Base-by-base conservation (phyloP, 1,140 invertebrate genomes). In the Hylyphantes graminicola region DNA sequence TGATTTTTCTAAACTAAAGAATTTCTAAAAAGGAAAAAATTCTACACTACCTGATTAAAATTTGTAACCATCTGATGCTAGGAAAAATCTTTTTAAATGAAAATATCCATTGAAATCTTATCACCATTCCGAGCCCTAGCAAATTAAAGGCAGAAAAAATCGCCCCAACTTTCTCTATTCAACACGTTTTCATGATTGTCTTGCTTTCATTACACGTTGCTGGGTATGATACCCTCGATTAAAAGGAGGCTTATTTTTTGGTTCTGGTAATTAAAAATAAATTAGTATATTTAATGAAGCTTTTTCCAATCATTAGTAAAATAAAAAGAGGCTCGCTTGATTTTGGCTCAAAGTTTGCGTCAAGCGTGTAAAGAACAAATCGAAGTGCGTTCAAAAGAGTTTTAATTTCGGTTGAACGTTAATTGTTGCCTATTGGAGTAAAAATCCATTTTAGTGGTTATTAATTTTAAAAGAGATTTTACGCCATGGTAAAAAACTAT, bases 281-380 rank as follows among this genome's bases (percentile, higher is more conserved):
- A 78, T 78, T 78, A 78, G 76, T 78, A 65, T 78, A 67, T 78
- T 78, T 78, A 78, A 78, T 78, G 76, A 78, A 78, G 51, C 63
- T 78, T 67, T 78, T 78, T 67, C 51, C 63, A 78, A 78, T 78
- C 76, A 78, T 78, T 78, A 78, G 76, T 64, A 54, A 54, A 78
- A 11, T 53, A 57, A 54, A 78, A 78, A 67, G 54, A 67, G 51
- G 57, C 50, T 11, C 9, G 51, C 6, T n/a, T 35, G 17, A 15
- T 61, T 51, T 70, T 15, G 21, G 64, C 15, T 5, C 12, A 67
- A 67, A 51, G 53, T 54, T 77, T 77, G 75, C 10, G 48, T n/a
- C 53, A 55, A 55, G n/a, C 48, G 75, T 64, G 75, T 55, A 54
- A 21, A 48, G 65, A n/a, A 65, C 59, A 51, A 19, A 61, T 63